Percentiles rank a stretch among this genome's conserved stretches.
These are phyloP conservation scores for Todiramphus chloris DNA, from an alignment of 2,113 vertebrate genomes.

Conservation along the genomic window DNA sequence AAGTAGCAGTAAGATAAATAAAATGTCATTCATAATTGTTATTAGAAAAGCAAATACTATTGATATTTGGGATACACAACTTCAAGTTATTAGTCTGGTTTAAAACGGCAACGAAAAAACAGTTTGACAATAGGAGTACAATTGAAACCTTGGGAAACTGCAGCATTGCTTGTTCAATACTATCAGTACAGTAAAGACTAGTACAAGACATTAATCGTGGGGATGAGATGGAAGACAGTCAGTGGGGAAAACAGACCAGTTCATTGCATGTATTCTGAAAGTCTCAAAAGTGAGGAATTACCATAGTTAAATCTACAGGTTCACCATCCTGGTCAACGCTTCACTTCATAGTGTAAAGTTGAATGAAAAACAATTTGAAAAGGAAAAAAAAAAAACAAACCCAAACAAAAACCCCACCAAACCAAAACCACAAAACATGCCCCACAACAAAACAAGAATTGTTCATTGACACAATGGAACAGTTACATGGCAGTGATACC, in stretches of 20 bases:
- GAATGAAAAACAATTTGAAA: neutral
- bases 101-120: neutral
- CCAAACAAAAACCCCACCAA: neutral
- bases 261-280: neutral
- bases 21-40: neutral
- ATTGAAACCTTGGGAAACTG: neutral
- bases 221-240: neutral
- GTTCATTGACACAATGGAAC: neutral
- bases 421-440: too few species aligned
- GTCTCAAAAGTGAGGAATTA: neutral
- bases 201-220: rapidly evolving
- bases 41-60: neutral
- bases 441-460: neutral
- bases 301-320: neutral
- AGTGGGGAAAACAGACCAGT: neutral
- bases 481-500: neutral
- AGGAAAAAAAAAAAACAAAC: neutral
- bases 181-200: too few species aligned
- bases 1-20: neutral
- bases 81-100: neutral
- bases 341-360: neutral
- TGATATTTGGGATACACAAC: neutral
- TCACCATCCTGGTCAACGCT: neutral
- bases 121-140: neutral
- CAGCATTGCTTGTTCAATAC: too few species aligned